Percentiles rank a stretch among this genome's conserved stretches.
These are phyloP conservation scores for Eremobia ochroleuca DNA, from an alignment of 2,888 invertebrate genomes.

Conservation along the genomic window DNA sequence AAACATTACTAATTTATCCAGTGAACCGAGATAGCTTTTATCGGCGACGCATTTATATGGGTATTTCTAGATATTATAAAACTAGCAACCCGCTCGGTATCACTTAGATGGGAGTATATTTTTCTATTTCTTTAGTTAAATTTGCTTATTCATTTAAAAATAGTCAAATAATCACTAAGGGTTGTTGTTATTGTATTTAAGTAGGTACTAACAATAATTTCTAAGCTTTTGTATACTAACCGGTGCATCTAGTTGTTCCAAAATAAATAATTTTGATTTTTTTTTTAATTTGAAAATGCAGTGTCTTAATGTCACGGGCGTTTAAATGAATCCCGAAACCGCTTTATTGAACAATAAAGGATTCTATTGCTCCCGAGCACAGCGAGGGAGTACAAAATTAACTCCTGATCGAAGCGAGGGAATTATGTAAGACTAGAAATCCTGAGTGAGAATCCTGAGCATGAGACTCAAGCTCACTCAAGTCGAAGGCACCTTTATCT, in stretches of 20 bases:
- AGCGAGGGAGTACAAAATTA: not conserved
- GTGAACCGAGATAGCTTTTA: slow-evolving; percentile 18
- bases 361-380: not conserved
- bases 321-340: not conserved
- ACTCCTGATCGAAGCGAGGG: not conserved
- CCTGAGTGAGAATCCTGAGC: not conserved
- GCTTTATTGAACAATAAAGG: not conserved
- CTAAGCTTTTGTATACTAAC: no score
- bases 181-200: no score
- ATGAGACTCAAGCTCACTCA: not conserved
- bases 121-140: not conserved
- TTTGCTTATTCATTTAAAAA: not conserved
- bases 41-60: not conserved
- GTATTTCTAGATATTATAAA: not conserved
- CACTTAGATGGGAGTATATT: not conserved
- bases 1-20: slow-evolving; percentile 2
- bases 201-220: no score
- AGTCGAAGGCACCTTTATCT: no score
- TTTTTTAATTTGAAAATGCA: no score
- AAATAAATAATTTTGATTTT: no score
- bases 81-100: not conserved
- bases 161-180: no score
- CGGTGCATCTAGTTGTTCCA: no score
- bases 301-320: not conserved
- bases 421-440: no score